Evolutionary conservation across 2,113 vertebrate genomes (phyloP).

Genomic region (Gallinago media): DNA sequence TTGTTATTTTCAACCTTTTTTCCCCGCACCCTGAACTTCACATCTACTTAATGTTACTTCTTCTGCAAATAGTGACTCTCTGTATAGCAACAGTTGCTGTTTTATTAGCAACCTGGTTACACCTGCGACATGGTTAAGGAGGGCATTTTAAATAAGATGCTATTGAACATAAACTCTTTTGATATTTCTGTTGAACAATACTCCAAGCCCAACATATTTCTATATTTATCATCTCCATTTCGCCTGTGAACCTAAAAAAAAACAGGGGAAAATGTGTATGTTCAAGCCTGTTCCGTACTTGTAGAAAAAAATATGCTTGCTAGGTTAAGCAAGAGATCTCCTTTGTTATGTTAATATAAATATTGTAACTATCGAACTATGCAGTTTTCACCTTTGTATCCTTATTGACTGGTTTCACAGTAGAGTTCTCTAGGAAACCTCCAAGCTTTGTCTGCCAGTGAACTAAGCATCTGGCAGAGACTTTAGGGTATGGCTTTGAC

Average conservation of each 20-base stretch:
- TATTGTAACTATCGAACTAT: fast-evolving
- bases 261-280: background rate
- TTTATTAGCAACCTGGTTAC: background rate
- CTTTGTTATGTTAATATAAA: background rate
- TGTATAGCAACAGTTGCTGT: background rate
- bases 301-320: background rate
- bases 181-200: background rate
- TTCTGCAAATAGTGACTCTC: background rate
- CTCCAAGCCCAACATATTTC: background rate
- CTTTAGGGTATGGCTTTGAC: background rate
- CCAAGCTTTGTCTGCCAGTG: background rate
- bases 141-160: background rate
- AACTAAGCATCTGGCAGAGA: background rate
- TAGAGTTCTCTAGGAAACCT: background rate
- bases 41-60: background rate
- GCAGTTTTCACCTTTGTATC: background rate
- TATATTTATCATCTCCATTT: background rate
- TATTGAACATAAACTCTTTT: background rate
- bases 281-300: background rate
- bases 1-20: background rate
- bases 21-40: background rate
- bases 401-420: background rate
- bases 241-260: background rate
- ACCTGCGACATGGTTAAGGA: background rate
- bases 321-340: background rate